Conservation (phyloP, 2,888 invertebrate genomes). For the Temnothorax unifasciatus region DNA sequence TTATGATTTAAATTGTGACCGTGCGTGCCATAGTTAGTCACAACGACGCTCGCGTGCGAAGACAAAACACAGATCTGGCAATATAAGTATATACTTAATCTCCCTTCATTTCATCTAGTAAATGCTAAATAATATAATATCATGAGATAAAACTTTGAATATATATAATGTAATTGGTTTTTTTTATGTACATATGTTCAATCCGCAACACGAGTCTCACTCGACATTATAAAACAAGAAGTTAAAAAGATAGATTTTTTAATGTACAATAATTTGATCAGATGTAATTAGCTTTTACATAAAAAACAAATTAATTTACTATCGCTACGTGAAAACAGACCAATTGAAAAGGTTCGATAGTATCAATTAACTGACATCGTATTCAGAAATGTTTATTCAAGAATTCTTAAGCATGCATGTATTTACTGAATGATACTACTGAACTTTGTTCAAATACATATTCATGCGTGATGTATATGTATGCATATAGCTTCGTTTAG, state of each 20-base stretch:
- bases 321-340: background rate
- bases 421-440: too few species aligned
- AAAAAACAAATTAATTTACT: slow-evolving; percentile 4
- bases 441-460: too few species aligned
- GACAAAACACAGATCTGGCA: background rate
- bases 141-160: background rate
- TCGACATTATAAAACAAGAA: background rate
- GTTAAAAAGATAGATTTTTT: background rate
- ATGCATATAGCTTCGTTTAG: too few species aligned
- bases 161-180: background rate
- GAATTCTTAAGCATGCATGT: too few species aligned
- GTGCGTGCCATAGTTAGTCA: background rate
- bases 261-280: slow-evolving; percentile 2
- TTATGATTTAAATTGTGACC: background rate
- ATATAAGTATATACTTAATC: background rate
- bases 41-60: background rate
- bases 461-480: too few species aligned
- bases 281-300: background rate
- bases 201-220: background rate
- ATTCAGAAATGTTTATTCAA: background rate
- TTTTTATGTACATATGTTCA: background rate
- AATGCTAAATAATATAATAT: background rate
- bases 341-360: slow-evolving; percentile 32
- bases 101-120: background rate
- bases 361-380: slow-evolving; percentile 15